Percentiles rank a stretch among this genome's conserved stretches.
phyloP scores from a whole-genome alignment of 2,113 vertebrate species.

The Zootoca vivipara region DNA sequence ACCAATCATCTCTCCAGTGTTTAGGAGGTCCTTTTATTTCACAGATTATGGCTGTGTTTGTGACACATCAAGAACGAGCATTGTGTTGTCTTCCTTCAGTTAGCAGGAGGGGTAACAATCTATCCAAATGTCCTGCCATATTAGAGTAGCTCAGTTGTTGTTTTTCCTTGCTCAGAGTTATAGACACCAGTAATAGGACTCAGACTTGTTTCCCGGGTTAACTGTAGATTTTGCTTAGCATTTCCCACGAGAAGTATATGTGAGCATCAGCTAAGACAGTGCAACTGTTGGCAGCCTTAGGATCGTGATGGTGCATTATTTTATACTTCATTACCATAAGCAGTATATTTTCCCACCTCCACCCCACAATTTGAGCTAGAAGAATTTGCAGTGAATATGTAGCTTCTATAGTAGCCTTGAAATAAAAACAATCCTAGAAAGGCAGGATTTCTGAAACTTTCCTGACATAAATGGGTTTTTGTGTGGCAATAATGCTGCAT shows the following conservation, averaged over 20 bases:
- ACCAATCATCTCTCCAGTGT: background rate
- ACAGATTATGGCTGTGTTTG: background rate
- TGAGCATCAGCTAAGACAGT: background rate
- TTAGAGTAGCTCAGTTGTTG: background rate
- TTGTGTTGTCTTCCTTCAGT: background rate
- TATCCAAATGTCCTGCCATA: background rate
- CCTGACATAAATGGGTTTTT: background rate
- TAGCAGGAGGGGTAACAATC: background rate
- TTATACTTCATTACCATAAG: background rate
- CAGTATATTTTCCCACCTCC: background rate
- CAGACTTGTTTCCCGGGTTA: background rate
- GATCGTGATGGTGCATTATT: background rate
- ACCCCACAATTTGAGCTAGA: background rate
- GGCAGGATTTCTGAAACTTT: background rate
- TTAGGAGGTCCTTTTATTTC: background rate
- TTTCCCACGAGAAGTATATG: background rate
- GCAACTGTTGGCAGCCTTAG: background rate
- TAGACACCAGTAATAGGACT: background rate
- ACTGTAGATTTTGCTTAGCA: background rate
- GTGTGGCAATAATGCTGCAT: background rate
- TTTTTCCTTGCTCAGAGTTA: background rate
- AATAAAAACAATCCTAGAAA: background rate
- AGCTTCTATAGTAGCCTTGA: background rate
- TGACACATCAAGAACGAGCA: background rate
- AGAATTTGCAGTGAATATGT: background rate